phyloP scores from a whole-genome alignment of 2,888 invertebrate genomes.

The Tromatobia lineatoria region DNA sequence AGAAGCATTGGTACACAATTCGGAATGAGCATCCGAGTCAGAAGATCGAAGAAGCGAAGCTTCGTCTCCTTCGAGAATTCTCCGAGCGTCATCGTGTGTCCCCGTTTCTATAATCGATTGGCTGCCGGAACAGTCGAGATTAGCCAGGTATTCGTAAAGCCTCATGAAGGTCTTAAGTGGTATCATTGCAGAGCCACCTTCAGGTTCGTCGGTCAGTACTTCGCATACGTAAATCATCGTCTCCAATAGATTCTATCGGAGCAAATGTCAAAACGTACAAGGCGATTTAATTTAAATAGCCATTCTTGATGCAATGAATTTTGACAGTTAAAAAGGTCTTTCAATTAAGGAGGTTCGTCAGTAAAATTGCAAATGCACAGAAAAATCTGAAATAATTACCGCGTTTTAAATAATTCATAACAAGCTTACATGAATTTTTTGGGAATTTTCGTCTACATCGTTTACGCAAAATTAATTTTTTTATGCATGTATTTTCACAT shows the following conservation, averaged over 20 bases:
- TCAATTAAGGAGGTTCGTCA: no score
- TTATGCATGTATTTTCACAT: no score
- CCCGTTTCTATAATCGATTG: slow-evolving; percentile 61
- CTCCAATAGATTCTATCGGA: slow-evolving; percentile 89
- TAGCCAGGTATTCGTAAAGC: slow-evolving; percentile 83
- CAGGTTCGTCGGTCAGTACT: slow-evolving; percentile 92
- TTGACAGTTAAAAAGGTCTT: slow-evolving; percentile 15
- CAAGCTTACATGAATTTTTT: no score
- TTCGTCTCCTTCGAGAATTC: slow-evolving; percentile 37
- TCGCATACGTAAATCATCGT: slow-evolving; percentile 94
- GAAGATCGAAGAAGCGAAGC: slow-evolving; percentile 58
- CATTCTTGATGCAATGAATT: slow-evolving; percentile 8
- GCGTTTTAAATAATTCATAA: no score
- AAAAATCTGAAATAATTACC: no score
- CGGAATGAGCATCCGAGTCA: slow-evolving; percentile 24
- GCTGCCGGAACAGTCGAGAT: slow-evolving; percentile 78
- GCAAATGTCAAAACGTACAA: neutral
- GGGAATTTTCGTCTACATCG: no score
- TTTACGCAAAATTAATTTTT: no score
- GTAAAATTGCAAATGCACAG: no score
- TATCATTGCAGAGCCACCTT: slow-evolving; percentile 92
- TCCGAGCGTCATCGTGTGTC: slow-evolving; percentile 30
- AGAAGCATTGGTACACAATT: slow-evolving; percentile 20
- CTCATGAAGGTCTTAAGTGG: slow-evolving; percentile 88
- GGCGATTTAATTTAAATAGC: slow-evolving; percentile 18